Evolutionary conservation across 2,113 vertebrate genomes (phyloP).

Genomic region (Cephalopholis sonnerati): DNA sequence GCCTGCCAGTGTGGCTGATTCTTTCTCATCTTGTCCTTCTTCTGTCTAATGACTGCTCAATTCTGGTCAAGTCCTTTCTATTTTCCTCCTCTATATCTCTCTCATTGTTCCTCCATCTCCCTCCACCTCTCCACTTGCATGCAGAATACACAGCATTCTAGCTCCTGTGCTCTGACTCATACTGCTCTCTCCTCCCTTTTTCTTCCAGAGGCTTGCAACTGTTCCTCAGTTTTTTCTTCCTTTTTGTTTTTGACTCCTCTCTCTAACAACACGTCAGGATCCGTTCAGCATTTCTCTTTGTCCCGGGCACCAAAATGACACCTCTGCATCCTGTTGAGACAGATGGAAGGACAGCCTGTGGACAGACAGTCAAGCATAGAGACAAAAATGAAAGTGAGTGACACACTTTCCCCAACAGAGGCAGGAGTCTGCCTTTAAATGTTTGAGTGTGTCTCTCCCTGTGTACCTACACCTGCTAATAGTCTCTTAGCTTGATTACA

Average conservation of each 20-base stretch:
- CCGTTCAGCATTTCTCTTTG: constrained; percentile 42
- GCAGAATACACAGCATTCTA: constrained; percentile 52
- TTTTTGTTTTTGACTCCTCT: constrained; percentile 26
- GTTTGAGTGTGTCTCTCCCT: background rate
- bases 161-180: constrained; percentile 75
- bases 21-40: constrained; percentile 48
- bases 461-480: background rate
- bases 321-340: constrained; percentile 35
- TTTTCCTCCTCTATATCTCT: constrained; percentile 17
- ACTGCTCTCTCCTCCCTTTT: constrained; percentile 70
- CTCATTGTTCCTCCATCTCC: constrained; percentile 59
- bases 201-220: constrained; percentile 70
- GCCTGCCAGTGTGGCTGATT: constrained; percentile 31
- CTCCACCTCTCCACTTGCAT: constrained; percentile 58
- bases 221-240: constrained; percentile 23
- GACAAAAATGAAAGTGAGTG: constrained; percentile 9
- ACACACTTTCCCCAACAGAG: constrained; percentile 12
- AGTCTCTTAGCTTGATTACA: constrained; percentile 27
- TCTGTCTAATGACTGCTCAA: constrained; percentile 49
- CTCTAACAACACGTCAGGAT: constrained; percentile 38
- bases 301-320: constrained; percentile 25
- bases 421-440: constrained; percentile 24
- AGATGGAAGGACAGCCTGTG: constrained; percentile 47
- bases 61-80: constrained; percentile 53
- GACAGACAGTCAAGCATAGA: constrained; percentile 44